Percentiles rank a stretch among this genome's conserved stretches.
Evolutionary conservation across 2,113 vertebrate species (phyloP).

Genomic region (Triplophysa rosa): DNA sequence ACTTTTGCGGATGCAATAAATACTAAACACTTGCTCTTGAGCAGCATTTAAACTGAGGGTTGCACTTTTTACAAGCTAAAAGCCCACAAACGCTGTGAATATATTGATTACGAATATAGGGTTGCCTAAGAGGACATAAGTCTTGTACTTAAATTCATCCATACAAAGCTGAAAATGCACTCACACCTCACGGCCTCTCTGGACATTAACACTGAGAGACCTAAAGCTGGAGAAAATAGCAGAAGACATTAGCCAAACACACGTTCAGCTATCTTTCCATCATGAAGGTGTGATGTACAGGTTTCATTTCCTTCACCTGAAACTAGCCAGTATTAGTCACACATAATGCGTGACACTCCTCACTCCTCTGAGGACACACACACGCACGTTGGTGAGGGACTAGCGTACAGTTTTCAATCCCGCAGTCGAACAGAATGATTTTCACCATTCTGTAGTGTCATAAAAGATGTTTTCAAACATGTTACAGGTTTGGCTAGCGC

Average conservation of each 20-base stretch:
- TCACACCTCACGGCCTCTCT: constrained; percentile 49
- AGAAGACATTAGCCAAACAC: background rate
- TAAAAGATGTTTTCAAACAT: no score
- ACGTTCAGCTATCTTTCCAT: constrained; percentile 50
- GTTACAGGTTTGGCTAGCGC: no score
- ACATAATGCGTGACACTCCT: constrained; percentile 59
- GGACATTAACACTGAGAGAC: constrained; percentile 49
- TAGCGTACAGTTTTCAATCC: background rate
- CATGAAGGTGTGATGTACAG: constrained; percentile 53
- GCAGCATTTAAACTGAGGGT: background rate
- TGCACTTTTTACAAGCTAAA: constrained; percentile 50
- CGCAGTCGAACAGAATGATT: no score
- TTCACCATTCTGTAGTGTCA: no score
- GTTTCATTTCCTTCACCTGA: constrained; percentile 60
- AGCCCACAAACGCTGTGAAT: constrained; percentile 56
- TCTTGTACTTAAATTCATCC: constrained; percentile 45
- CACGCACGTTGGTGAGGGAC: constrained; percentile 33
- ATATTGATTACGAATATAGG: constrained; percentile 64
- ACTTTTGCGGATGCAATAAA: constrained; percentile 36
- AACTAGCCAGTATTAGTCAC: constrained; percentile 63
- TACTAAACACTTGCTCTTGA: constrained; percentile 44
- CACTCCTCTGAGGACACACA: constrained; percentile 53
- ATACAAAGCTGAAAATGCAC: constrained; percentile 56
- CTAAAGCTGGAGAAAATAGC: constrained; percentile 19
- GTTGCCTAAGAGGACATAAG: constrained; percentile 50